A percentile compares a stretch with the other conserved stretches of the same genome.
Conservation (phyloP, 2,113 vertebrate genomes). For the Poecile atricapillus region DNA sequence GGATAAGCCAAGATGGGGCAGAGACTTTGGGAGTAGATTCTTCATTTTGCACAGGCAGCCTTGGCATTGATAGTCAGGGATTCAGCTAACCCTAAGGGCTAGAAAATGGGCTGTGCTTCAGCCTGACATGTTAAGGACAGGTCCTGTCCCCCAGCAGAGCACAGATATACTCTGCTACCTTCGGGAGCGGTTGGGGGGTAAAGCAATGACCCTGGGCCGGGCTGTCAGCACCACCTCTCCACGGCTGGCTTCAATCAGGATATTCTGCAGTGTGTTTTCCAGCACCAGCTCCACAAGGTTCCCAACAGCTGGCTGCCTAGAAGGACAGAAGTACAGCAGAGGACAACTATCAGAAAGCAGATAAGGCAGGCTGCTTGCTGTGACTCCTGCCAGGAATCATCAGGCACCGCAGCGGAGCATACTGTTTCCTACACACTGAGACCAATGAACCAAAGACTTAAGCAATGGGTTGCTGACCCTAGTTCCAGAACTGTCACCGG, state of each 20-base stretch:
- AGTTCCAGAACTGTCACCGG: not conserved
- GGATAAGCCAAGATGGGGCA: not conserved
- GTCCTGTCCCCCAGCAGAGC: not conserved
- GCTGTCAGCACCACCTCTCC: slow-evolving; percentile 86
- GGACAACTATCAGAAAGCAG: not conserved
- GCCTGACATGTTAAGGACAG: not conserved
- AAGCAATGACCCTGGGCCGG: slow-evolving; percentile 69
- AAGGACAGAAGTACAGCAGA: not conserved
- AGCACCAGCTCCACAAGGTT: slow-evolving; percentile 78
- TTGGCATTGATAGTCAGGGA: not conserved
- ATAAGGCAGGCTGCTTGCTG: slow-evolving; percentile 1
- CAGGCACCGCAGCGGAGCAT: not conserved
- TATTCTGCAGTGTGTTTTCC: slow-evolving; percentile 85
- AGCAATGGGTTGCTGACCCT: not conserved
- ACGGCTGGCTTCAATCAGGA: slow-evolving; percentile 85
- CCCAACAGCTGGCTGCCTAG: slow-evolving; percentile 71
- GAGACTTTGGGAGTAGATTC: not conserved
- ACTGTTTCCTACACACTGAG: not conserved
- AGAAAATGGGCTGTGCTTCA: not conserved
- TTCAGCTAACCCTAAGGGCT: not conserved
- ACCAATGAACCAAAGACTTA: not conserved
- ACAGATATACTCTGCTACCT: slow-evolving; percentile 32
- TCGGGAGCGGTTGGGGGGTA: slow-evolving; percentile 54
- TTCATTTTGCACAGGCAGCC: not conserved
- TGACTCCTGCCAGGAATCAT: not conserved